phyloP scores from a whole-genome alignment of 2,888 invertebrate species.

The Ommatoiulus sabulosus region DNA sequence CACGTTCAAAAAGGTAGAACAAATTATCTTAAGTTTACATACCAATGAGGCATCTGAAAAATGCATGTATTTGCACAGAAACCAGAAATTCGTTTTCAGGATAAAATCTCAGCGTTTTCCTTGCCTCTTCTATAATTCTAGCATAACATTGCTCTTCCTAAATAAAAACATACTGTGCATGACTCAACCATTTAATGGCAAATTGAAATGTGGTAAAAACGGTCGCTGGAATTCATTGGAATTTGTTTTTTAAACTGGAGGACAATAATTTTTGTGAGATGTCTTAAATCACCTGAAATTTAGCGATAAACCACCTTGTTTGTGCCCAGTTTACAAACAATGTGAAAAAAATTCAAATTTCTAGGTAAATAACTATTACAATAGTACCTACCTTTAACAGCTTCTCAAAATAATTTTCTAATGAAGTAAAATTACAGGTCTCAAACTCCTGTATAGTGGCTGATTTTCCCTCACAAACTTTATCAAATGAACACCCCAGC shows the following conservation, averaged over 20 bases:
- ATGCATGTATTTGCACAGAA: background rate
- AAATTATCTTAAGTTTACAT: background rate
- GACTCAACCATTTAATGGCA: too few relatives aligned
- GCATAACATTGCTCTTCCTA: background rate
- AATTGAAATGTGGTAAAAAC: too few relatives aligned
- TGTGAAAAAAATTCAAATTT: too few relatives aligned
- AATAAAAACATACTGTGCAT: background rate
- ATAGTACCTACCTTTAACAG: background rate
- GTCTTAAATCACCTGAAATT: too few relatives aligned
- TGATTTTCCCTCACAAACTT: slow-evolving; percentile 24
- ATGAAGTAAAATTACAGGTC: background rate
- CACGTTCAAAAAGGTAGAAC: too few relatives aligned
- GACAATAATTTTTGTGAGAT: too few relatives aligned
- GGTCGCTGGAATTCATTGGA: too few relatives aligned
- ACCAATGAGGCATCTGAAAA: background rate
- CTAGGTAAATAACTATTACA: background rate
- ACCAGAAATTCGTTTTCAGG: background rate
- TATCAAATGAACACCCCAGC: slow-evolving; percentile 34
- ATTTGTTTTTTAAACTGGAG: too few relatives aligned
- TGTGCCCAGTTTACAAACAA: too few relatives aligned
- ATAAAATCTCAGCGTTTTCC: background rate
- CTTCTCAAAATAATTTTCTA: slow-evolving; percentile 14
- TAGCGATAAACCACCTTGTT: too few relatives aligned
- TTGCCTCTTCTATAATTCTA: background rate
- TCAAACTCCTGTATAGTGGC: background rate